These are phyloP conservation scores for Sterrhoptilus dennistouni DNA, from an alignment of 2,113 vertebrate genomes.

Conservation along the genomic window DNA sequence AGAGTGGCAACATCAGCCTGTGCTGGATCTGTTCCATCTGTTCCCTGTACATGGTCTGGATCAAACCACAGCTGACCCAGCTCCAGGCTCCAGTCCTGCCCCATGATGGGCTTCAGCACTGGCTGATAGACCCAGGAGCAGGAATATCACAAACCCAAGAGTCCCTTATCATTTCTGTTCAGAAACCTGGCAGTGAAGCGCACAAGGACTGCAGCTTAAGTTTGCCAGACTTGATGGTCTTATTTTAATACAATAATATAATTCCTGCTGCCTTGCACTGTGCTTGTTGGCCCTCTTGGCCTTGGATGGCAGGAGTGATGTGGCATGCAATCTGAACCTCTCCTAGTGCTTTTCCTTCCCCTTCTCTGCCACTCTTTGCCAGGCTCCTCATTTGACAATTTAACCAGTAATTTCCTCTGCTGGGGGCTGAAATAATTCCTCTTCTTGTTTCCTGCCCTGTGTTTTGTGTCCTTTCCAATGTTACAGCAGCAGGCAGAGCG, in stretches of 20 bases:
- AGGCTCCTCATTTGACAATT: neutral
- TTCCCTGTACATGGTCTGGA: rapidly evolving
- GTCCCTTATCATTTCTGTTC: neutral
- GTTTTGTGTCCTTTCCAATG: neutral
- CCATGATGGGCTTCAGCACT: neutral
- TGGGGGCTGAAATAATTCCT: neutral
- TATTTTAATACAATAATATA: neutral
- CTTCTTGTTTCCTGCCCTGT: neutral
- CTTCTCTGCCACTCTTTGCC: neutral
- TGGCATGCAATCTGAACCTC: neutral
- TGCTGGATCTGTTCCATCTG: neutral
- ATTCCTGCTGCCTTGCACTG: neutral
- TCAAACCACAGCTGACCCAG: neutral
- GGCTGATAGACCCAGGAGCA: neutral
- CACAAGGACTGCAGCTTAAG: neutral
- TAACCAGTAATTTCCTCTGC: neutral
- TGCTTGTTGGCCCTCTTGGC: neutral
- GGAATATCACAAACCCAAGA: neutral
- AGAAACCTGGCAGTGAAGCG: neutral
- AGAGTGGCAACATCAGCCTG: neutral
- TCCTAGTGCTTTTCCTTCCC: neutral
- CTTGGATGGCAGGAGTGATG: neutral
- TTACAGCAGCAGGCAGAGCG: neutral
- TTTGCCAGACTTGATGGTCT: neutral
- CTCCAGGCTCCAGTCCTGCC: rapidly evolving